These are phyloP conservation scores for Aphis gossypii DNA, from an alignment of 1,140 invertebrate genomes.

Conservation along the genomic window DNA sequence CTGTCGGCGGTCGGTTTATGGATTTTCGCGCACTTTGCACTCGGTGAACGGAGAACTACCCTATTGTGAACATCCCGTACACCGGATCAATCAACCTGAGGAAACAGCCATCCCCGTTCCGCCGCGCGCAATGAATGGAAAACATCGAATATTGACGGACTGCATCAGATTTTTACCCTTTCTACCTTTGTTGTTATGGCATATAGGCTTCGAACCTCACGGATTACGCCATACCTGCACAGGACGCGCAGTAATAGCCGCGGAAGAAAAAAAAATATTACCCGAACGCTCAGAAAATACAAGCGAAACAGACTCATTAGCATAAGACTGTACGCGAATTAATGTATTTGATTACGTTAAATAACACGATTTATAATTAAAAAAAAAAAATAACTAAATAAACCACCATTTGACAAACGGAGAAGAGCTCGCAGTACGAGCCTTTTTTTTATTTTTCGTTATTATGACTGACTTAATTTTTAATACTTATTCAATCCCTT, in stretches of 20 bases:
- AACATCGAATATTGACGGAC: constrained; percentile 38
- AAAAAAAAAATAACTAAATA: not conserved
- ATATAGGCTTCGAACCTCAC: not conserved
- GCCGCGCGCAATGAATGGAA: not conserved
- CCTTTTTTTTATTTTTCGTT: not conserved
- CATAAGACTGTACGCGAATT: not conserved
- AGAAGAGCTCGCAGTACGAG: not conserved
- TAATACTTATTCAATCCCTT: not conserved
- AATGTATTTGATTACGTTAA: not conserved
- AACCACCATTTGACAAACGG: not conserved
- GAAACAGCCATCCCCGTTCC: not conserved
- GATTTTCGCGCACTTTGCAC: not conserved
- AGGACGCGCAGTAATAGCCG: not conserved
- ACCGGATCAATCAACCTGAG: constrained; percentile 25
- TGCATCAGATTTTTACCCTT: not conserved
- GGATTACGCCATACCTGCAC: not conserved
- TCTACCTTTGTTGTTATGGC: not conserved
- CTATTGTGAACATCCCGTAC: constrained; percentile 5
- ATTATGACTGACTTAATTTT: not conserved
- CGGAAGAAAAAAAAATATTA: not conserved
- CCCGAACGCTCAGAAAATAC: not conserved
- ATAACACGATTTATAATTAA: not conserved
- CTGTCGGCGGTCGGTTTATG: not conserved
- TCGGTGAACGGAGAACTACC: not conserved
- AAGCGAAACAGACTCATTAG: not conserved